Evolutionary conservation across 2,888 invertebrate species (phyloP), one percentile per base, ranked within the genome.

Genomic region (Aethes cnicana): DNA sequence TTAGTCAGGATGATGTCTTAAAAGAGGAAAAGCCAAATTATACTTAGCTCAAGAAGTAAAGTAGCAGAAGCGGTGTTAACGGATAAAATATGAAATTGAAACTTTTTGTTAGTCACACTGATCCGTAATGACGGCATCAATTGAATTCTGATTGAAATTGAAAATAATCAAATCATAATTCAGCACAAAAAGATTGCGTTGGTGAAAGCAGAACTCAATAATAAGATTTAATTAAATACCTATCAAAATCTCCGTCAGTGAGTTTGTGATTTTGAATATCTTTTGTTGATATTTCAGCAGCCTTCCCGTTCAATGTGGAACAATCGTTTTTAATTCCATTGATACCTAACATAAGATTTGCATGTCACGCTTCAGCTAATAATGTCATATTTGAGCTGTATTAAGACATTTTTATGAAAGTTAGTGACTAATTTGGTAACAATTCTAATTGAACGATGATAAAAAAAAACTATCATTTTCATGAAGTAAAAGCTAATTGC

Each of bases 211-310:
- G 20, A 18, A 8, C 33, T 23, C n/a, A 42, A 52, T 54, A 54
- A 54, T 42, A 37, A 55, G 46, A 33, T 21, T 46, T 52, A 55
- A 55, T 55, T 44, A 52, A 55, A 54, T 36, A 35, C 33, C 41
- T 18, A 28, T 47, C 26, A 52, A 54, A 47, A 6, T 39, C 26
- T 35, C 33, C 39, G n/a, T 8, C 30, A 8, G 44, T 52, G 52
- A 52, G 44, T 44, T 28, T 8, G 44, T 23, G 18, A 11, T 50
- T 50, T 44, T 44, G 18, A 36, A 44, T 44, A 54, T 54, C 56
- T 54, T 55, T 61, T 63, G 61, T 56, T 46, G 39, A 56, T 36
- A 20, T 41, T 39, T 41, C 28, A 32, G 25, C 32, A 33, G 0
- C 9, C 36, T 42, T 30, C 18, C 8, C n/a, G 6, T 20, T 16